Percentiles rank a stretch among this genome's conserved stretches.
These are phyloP conservation scores for Quadriops clusia DNA, from an alignment of 2,888 invertebrate species.

Conservation along the genomic window DNA sequence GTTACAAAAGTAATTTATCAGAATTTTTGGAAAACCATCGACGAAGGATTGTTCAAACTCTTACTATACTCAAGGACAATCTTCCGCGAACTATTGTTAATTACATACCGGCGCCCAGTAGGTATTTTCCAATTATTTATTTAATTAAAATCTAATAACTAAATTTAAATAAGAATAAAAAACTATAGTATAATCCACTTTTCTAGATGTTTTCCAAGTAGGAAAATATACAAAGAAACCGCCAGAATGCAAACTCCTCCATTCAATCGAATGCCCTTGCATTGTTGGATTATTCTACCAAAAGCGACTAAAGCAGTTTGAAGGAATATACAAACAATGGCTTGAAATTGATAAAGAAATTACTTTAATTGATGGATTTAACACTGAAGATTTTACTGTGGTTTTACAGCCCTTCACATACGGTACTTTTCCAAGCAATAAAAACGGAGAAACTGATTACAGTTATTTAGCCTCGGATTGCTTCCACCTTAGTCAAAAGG, in stretches of 20 bases:
- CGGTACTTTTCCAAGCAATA: slow-evolving; percentile 32
- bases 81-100: slow-evolving; percentile 49
- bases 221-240: slow-evolving; percentile 33
- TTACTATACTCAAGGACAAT: slow-evolving; percentile 43
- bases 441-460: slow-evolving; percentile 37
- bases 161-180: too few relatives aligned
- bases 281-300: slow-evolving; percentile 35
- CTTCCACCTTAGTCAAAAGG: slow-evolving; percentile 51
- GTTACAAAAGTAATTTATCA: slow-evolving; percentile 36
- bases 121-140: too few relatives aligned
- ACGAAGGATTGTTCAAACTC: slow-evolving; percentile 36
- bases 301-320: slow-evolving; percentile 28
- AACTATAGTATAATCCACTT: too few relatives aligned
- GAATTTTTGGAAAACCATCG: slow-evolving; percentile 37
- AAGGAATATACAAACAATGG: slow-evolving; percentile 42
- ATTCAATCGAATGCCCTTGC: slow-evolving; percentile 46
- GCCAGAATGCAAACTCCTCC: slow-evolving; percentile 33
- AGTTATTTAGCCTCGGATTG: slow-evolving; percentile 47
- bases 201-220: slow-evolving; percentile 34
- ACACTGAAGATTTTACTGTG: slow-evolving; percentile 45
- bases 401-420: slow-evolving; percentile 41
- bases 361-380: slow-evolving; percentile 36
- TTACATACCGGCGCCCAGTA: slow-evolving; percentile 41
- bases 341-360: slow-evolving; percentile 41
- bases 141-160: too few relatives aligned